Evolutionary conservation across 2,113 vertebrate genomes (phyloP), one percentile per base, ranked within the genome.

Genomic region (Xenotilapia leptura): DNA sequence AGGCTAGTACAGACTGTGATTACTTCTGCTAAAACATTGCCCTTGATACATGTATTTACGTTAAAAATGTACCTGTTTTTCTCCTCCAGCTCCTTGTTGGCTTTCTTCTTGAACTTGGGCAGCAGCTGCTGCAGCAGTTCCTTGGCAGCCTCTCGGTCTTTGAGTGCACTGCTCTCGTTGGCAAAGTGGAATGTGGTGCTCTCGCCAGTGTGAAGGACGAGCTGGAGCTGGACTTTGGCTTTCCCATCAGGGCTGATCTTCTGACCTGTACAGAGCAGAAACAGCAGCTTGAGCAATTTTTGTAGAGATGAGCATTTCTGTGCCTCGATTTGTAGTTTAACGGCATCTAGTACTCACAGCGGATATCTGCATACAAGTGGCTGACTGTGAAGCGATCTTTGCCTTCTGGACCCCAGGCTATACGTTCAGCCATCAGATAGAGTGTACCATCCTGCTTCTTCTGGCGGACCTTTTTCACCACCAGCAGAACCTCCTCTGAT

Each of bases 191-290:
- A 99, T 95, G 98, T 99, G 90, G 97, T 98, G 83, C 97, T 98
- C 82, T 99, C 99, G 9, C 99, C 98, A 7, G 97, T 97, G 94
- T 99, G 98, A 86, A 99, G 96, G 55, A 99, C 97, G 82, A 99
- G 94, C 95, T 99, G 99, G 82, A 99, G 98, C 86, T 99, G 99
- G 94, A 99, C 97, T 96, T 99, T 99, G 83, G 98, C 96, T 97
- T 99, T 99, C 80, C 99, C 99, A 92, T 99, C 99, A 73, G 99
- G 99, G 95, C 98, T 99, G 93, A 99, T 99, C 96, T 99, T 99
- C 96, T 99, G 99, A 96, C 98, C 99, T 99, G 94, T 47, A 56
- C 33, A 85, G 68, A 60, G 7, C 23, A 89, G 19, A 31, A 51
- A 42, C 36, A 19, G 6, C 5, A 17, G 19, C 33, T 60, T 36